Evolutionary conservation across 2,797 vertebrate species (phyloP), one percentile per base, ranked within the genome.

Genomic region (Caiman crocodilus): DNA sequence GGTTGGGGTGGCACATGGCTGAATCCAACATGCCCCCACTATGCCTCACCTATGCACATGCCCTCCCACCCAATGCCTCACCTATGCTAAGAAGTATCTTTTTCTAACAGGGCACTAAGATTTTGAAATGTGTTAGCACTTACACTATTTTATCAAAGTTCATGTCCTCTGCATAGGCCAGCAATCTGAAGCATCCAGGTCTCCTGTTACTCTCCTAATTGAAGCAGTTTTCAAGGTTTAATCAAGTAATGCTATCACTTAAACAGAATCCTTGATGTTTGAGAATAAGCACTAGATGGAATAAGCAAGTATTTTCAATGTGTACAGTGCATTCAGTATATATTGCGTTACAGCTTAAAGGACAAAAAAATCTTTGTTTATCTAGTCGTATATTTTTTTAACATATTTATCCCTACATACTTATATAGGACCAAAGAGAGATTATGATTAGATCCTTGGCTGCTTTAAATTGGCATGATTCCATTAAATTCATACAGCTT

Each of bases 181-280:
- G 78, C 3, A 90, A 32, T 77, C 26, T 4, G 9, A 58, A 58
- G 60, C 76, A 92, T 88, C 81, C 78, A 94, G 91, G 64, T 91
- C 90, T 82, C 88, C 84, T 65, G 65, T 84, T 92, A 87, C 89
- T 21, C 76, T 81, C 85, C 85, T 82, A 92, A 79, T 35, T 90
- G 84, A 91, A 93, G 59, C 65, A 85, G 84, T 83, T 94, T 92
- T 67, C 91, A 88, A 94, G 84, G 64, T 50, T 86, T 94, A 91
- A 89, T 82, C 81, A 94, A 84, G 78, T 85, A 96, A 90, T 92
- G 96, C 86, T 42, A 69, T 74, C 2, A 1, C 80, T 89, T 79
- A 92, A 82, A 81, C 91, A 89, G 87, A 10, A 91, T 76, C 12
- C n/a, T 57, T 64, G 64, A 23, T 91, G 55, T 73, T 88, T 92